Base-by-base conservation (phyloP, 2,113 vertebrate species). In the Taxidea taxus region DNA sequence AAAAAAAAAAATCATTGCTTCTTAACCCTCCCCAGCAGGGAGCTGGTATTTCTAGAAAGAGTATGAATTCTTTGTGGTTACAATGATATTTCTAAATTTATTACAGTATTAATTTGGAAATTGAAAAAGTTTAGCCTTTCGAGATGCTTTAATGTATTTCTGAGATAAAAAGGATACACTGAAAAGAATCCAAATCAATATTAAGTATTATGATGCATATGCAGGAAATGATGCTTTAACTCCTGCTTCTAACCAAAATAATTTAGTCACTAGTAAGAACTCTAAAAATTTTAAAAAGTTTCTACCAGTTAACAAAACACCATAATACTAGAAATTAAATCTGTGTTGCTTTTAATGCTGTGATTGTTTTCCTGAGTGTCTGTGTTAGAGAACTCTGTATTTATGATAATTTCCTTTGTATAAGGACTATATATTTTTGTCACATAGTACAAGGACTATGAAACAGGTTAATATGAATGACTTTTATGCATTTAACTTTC, bases 101-200 rank as follows among this genome's bases (percentile, higher is more conserved):
- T 64, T 68, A 47, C 4, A 94, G 29, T 87, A 54, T 84, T 93
- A 70, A 87, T 91, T 89, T 87, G 34, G 88, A 95, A 95, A 70
- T 91, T 93, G 12, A 83, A 68, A 87, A 98, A 51, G 54, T 77
- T 94, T 87, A 84, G 39, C 34, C 68, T 93, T 91, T 95, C 74
- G 51, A 93, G 97, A 84, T 95, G 49, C 47, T 95, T 90, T 86
- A 60, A 54, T 96, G 23, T 90, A 93, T 95, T 94, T 94, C 16
- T 89, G 80, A 97, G 54, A 31, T 84, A 86, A 94, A 92, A 62
- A 9, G 77, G 82, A 42, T 83, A 44, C 5, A 60, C 21, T 75
- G 86, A 93, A 77, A 84, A 96, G 81, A 95, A 89, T 95, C 68
- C 93, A 80, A 51, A 70, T 66, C 37, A 80, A 6, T 78, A 75